Base-by-base conservation (phyloP, 2,888 invertebrate genomes). In the Macroteleia sp. region DNA sequence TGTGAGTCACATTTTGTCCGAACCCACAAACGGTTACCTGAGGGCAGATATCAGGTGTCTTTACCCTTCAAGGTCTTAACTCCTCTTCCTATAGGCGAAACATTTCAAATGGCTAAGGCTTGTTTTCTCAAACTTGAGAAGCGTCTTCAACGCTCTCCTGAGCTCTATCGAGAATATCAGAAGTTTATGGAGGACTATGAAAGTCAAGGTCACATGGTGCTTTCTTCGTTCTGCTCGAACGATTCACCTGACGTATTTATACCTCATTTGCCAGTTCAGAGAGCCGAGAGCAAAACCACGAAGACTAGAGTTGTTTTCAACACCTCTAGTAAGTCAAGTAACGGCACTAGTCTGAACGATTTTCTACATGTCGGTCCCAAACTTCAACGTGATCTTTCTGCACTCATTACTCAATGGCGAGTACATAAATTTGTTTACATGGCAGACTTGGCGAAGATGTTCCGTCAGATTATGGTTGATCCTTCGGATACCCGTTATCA, bases 151-250 rank as follows among this genome's bases (percentile, higher is more conserved):
- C 59, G 52, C 32, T 77, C 86, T 50, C 69, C 71, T 8, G 61
- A 80, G 5, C 48, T 85, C 3, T 59, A 76, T 20, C 3, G 39
- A 8, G 74, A 85, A n/a, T 85, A 78, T 46, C 44, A n/a, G 4
- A 56, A 50, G 36, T 83, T 82, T 61, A 81, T 81, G 78, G 59
- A 14, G 32, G 83, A 79, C 17, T 83, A 82, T 61, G 42, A 36
- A 19, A 32, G 34, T n/a, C 56, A 70, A 34, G 66, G 50, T 28
- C 46, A 46, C 17, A 46, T 46, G 74, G 28, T 79, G 79, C 57
- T 1, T 14, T 9, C 46, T 1, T 46, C 46, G 1, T 10, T 46
- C 3, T 14, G 12, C 5, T 10, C 10, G 6, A n/a, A 19, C 2
- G 30, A 50, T 2, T 1, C 28, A 14, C 50, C 30, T 5, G 1